Evolutionary conservation across 2,797 vertebrate genomes (phyloP).

Genomic region (Ctenochaetus hawaiiensis): DNA sequence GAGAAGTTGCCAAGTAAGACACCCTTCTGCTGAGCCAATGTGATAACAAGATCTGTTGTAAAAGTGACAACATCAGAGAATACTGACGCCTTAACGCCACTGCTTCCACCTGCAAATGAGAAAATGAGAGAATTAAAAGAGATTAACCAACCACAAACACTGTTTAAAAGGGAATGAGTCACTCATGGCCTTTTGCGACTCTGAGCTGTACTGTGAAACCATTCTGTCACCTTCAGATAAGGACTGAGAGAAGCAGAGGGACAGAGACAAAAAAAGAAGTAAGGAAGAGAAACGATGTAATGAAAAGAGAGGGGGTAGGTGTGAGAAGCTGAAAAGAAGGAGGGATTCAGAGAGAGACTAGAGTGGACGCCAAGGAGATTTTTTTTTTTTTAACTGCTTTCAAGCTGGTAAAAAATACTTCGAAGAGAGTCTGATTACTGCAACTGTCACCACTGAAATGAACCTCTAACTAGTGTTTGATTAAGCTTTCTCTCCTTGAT

Average conservation of each 20-base stretch:
- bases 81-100: conserved; percentile 19
- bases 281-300: conserved; percentile 14
- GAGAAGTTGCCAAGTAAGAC: conserved; percentile 41
- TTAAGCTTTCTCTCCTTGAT: conserved; percentile 62
- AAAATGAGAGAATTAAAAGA: conserved; percentile 65
- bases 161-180: conserved; percentile 45
- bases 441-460: conserved; percentile 40
- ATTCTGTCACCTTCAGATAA: conserved; percentile 73
- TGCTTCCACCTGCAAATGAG: conserved; percentile 57
- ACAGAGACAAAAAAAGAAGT: conserved; percentile 33
- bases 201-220: conserved; percentile 56
- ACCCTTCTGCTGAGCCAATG: conserved; percentile 34
- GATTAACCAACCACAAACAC: conserved; percentile 64
- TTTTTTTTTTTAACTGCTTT: conserved; percentile 13
- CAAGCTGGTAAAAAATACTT: conserved; percentile 20
- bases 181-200: conserved; percentile 55
- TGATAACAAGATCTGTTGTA: conserved; percentile 59
- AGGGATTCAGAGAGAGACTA: conserved; percentile 3
- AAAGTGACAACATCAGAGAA: conserved; percentile 56
- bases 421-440: conserved; percentile 16
- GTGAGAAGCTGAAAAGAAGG: conserved; percentile 7
- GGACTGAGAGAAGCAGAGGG: conserved; percentile 41
- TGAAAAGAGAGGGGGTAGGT: conserved; percentile 35
- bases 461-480: conserved; percentile 61
- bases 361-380: background rate